A percentile compares a stretch with the other conserved stretches of the same genome.
Conservation (phyloP, 2,888 invertebrate species). For the Gibbula magus region DNA sequence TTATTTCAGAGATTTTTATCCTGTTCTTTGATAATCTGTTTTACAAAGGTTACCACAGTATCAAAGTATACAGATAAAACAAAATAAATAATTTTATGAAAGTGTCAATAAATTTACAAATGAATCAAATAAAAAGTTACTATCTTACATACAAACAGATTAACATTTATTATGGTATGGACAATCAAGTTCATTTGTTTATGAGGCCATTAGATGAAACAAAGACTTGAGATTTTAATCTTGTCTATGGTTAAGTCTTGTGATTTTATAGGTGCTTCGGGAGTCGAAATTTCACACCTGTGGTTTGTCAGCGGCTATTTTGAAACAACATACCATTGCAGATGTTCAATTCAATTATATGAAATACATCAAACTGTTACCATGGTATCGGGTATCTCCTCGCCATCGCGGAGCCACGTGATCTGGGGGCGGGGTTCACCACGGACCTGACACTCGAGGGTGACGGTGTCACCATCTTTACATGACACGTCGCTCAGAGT, state of each 20-base stretch:
- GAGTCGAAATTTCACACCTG: background rate
- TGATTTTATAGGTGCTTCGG: background rate
- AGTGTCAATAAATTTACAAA: too few species aligned
- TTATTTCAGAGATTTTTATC: too few species aligned
- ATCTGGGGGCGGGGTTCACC: constrained; percentile 66
- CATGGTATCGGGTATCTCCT: constrained; percentile 63
- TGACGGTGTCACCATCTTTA: constrained; percentile 61
- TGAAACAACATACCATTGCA: background rate
- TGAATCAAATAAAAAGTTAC: too few species aligned
- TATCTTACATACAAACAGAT: too few species aligned
- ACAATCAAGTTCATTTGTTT: background rate
- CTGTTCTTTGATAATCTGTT: too few species aligned
- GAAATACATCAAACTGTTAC: constrained; percentile 31
- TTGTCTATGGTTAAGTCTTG: background rate
- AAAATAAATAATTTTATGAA: too few species aligned
- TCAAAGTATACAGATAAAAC: too few species aligned
- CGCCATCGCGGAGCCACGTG: constrained; percentile 62
- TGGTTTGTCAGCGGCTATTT: background rate
- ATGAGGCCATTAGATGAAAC: too few species aligned
- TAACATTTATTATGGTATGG: background rate
- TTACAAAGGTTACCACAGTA: too few species aligned
- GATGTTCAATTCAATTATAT: background rate
- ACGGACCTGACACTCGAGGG: constrained; percentile 61
- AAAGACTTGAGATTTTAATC: too few species aligned
- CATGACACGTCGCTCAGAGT: constrained; percentile 43